Base-by-base conservation (phyloP, 2,113 vertebrate genomes). In the Eolophus roseicapilla region DNA sequence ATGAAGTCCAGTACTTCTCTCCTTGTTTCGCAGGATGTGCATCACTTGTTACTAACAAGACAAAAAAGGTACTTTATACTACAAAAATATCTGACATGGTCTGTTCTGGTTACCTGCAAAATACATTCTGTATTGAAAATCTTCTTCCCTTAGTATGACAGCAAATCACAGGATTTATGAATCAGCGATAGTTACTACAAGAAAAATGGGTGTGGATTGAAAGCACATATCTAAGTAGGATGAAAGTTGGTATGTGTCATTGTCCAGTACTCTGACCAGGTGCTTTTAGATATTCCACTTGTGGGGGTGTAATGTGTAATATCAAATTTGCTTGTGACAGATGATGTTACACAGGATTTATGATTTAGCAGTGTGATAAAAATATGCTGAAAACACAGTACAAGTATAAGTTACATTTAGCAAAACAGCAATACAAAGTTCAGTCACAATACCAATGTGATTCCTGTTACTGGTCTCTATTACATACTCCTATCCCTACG, bases 1-100 rank as follows among this genome's bases (percentile, higher is more conserved):
- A 98, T 91, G 85, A 96, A 87, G 85, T 98, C 37, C 98, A 98
- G 43, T 98, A 98, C 94, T 98, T 98, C 93, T 98, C 98, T 91
- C 97, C 98, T 24, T 98, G 98, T 96, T 98, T 97, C 37, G 98
- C 98, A 35, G 98, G 98, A 57, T 98, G 98, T 77, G 21, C 87
- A 50, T 93, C 96, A 15, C 46, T 82, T 21, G 2, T 43, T 75
- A 10, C 64, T 39, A 25, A 86, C 35, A 85, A 63, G 44, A 52
- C 24, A 28, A 28, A 59, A 52, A 98, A 97, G 98, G 98, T 98
- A 98, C 60, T 76, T 95, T 17, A 21, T 63, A 17, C 18, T 86
- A 13, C 16, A 7, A 62, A 62, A 19, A 15, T 13, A 29, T 15
- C 18, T 82, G 19, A 28, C 4, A 1, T 41, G 5, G 9, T 57